Conservation (phyloP, 2,888 invertebrate genomes). For the Dynastes grantii region DNA sequence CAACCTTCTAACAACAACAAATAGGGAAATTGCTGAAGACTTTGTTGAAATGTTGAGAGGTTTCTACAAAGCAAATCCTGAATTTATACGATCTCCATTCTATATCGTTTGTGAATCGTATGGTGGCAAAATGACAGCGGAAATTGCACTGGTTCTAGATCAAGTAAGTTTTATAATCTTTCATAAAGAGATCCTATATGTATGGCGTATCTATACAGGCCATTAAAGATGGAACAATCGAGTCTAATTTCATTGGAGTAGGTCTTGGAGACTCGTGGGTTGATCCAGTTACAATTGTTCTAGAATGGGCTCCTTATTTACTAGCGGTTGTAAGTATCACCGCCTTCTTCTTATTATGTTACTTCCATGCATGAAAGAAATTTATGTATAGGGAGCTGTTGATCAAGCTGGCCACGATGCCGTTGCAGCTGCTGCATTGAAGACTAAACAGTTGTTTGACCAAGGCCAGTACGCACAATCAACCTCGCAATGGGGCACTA, state of each 20-base stretch:
- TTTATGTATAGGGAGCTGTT: constrained; percentile 73
- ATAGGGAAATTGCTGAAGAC: constrained; percentile 76
- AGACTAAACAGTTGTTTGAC: constrained; percentile 75
- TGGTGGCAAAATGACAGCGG: constrained; percentile 79
- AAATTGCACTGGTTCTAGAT: constrained; percentile 71
- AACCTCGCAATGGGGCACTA: constrained; percentile 73
- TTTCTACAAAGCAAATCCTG: constrained; percentile 72
- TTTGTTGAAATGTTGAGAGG: constrained; percentile 72
- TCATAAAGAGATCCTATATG: background rate
- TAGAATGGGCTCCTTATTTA: constrained; percentile 88
- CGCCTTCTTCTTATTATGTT: too few relatives aligned
- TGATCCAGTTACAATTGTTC: constrained; percentile 87
- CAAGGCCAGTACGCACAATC: constrained; percentile 60
- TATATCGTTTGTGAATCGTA: constrained; percentile 79
- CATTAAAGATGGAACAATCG: constrained; percentile 56
- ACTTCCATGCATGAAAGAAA: constrained; percentile 1
- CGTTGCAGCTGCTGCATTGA: constrained; percentile 75
- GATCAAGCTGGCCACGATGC: constrained; percentile 78
- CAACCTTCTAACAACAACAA: constrained; percentile 72
- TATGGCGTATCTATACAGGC: constrained; percentile 49
- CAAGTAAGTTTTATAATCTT: constrained; percentile 46
- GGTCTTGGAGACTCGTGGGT: constrained; percentile 94
- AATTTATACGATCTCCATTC: constrained; percentile 73
- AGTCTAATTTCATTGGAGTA: constrained; percentile 83
- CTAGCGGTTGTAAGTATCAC: constrained; percentile 76